Evolutionary conservation across 2,113 vertebrate genomes (phyloP), one percentile per base, ranked within the genome.

Genomic region (Vidua chalybeata): DNA sequence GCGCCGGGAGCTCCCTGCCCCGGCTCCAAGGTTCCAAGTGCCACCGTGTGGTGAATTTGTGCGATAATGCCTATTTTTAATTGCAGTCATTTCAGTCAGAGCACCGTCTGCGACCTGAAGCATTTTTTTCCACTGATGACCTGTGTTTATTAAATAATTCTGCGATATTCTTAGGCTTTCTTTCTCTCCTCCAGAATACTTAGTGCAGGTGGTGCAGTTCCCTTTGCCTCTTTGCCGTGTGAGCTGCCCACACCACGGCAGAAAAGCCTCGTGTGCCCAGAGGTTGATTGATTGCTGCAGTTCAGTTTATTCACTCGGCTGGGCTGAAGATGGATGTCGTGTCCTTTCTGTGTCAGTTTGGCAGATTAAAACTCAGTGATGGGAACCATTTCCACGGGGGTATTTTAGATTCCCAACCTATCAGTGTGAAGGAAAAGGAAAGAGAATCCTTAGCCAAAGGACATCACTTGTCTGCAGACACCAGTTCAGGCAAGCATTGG

Each of bases 11-110:
- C 28, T 39, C 66, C 61, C 26, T 7, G 86, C 12, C 43, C 14
- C 24, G 3, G 4, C 74, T 4, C 1, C 10, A 9, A 4, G 31
- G 31, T 1, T 31, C 8, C 13, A 41, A 13, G 89, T 69, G 93
- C 96, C 95, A 91, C 84, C 94, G 11, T 15, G 77, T 35, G 94
- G 93, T 17, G 26, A 23, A 45, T 31, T 6, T 1, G 1, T 3
- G 52, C 24, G 0, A 5, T 2, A 8, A 17, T 37, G 11, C 18
- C 7, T 8, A 2, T 10, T 41, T 39, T 13, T 31, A 43, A 8
- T 13, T 10, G 19, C 18, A 8, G 1, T 30, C 10, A 0, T 11
- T 67, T 11, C 11, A 17, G 17, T 16, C 9, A 0, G 1, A 14
- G 24, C 45, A 13, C 16, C 6, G 0, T 35, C 20, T 26, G 45